These are phyloP conservation scores for Lepisosteus oculatus DNA, from an alignment of 2,113 vertebrate species.

Conservation along the genomic window DNA sequence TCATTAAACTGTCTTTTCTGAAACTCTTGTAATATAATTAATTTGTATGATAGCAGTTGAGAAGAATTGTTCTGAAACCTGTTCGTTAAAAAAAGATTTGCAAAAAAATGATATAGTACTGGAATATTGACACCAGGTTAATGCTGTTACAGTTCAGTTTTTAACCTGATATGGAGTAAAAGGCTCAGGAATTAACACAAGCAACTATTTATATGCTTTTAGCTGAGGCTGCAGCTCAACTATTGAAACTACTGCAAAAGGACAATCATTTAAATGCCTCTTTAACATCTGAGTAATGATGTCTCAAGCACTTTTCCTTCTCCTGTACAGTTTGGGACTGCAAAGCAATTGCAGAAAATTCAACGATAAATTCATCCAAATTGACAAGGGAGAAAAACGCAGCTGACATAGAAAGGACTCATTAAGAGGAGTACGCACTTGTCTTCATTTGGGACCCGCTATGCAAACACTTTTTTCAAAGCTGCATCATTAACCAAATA, in stretches of 20 bases:
- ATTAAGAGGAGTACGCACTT: conserved; percentile 41
- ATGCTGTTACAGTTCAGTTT: too few species aligned
- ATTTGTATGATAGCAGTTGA: too few species aligned
- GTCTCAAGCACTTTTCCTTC: conserved; percentile 22
- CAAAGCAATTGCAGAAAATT: conserved; percentile 33
- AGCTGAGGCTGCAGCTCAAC: conserved; percentile 39
- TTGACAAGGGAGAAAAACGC: conserved; percentile 44
- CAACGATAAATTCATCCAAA: conserved; percentile 42
- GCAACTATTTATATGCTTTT: conserved; percentile 16
- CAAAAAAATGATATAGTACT: too few species aligned
- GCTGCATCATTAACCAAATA: conserved; percentile 7
- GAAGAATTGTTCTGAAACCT: too few species aligned
- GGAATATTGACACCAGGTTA: too few species aligned
- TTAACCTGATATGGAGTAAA: not conserved
- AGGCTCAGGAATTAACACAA: conserved; percentile 29
- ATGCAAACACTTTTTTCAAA: not conserved
- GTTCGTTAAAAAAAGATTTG: too few species aligned
- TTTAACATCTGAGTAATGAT: conserved; percentile 51
- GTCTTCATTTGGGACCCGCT: not conserved
- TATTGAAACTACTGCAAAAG: conserved; percentile 40
- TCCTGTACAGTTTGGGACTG: conserved; percentile 21
- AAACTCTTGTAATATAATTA: too few species aligned
- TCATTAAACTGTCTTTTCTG: too few species aligned
- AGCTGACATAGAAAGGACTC: conserved; percentile 41
- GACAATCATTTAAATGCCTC: conserved; percentile 48